These are phyloP conservation scores for Pocillopora verrucosa DNA, from an alignment of 64 coral and sea anemone genomes.

Conservation along the genomic window DNA sequence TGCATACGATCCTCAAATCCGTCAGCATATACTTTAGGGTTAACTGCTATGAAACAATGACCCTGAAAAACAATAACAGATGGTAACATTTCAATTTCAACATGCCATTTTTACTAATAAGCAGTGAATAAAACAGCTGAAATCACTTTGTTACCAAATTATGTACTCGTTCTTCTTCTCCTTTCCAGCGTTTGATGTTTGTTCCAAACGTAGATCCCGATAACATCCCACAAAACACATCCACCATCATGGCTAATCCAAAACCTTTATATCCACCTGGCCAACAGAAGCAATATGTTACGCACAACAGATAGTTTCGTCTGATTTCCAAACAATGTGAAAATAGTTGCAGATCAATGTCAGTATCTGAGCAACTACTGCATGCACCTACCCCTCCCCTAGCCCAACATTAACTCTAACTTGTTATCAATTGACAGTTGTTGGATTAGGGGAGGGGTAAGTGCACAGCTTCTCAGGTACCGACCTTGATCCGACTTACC, in stretches of 20 bases:
- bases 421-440: no score
- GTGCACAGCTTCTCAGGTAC: no score
- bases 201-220: constrained; percentile 86
- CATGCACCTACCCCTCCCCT: no score
- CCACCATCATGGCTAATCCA: constrained; percentile 95
- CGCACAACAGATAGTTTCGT: no score
- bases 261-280: constrained; percentile 97
- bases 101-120: no score
- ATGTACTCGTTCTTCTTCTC: constrained; percentile 41
- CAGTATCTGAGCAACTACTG: no score
- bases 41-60: constrained; percentile 92
- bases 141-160: constrained; percentile 64
- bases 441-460: no score
- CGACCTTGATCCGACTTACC: constrained; percentile 28
- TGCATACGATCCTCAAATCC: constrained; percentile 93
- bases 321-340: no score
- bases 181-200: constrained; percentile 75
- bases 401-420: no score
- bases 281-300: not conserved
- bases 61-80: constrained; percentile 54
- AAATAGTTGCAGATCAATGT: no score
- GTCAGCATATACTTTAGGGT: constrained; percentile 79
- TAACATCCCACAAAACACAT: constrained; percentile 86
- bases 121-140: not conserved
- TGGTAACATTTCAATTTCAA: no score